phyloP scores from a whole-genome alignment of 2,888 invertebrate genomes.

The Luperina testacea region DNA sequence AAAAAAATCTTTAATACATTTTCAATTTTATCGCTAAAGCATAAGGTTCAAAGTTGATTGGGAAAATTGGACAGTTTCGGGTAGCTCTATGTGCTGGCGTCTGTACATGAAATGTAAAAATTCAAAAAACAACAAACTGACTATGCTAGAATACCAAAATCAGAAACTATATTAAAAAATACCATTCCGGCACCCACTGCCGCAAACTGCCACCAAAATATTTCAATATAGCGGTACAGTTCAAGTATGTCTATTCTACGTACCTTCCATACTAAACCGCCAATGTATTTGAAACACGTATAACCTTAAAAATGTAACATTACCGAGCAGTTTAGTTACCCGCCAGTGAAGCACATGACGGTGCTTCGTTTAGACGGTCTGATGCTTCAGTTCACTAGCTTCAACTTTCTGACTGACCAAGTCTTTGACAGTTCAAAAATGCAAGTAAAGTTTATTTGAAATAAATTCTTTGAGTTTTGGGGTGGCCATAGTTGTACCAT shows the following conservation, averaged over 20 bases:
- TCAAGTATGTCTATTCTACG: not conserved
- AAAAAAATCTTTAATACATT: no score
- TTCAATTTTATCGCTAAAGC: no score
- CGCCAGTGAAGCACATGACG: slow-evolving; percentile 20
- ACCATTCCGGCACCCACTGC: not conserved
- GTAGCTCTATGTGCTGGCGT: no score
- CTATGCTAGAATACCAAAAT: not conserved
- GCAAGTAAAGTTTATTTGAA: not conserved
- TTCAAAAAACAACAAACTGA: not conserved
- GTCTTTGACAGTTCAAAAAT: not conserved
- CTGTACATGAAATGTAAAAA: not conserved
- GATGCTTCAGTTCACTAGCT: slow-evolving; percentile 12
- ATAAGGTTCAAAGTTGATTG: no score
- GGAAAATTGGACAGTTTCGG: no score
- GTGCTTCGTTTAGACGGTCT: slow-evolving; percentile 3
- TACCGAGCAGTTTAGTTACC: slow-evolving; percentile 36
- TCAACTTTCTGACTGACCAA: not conserved
- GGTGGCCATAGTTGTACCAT: not conserved
- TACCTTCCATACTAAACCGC: not conserved
- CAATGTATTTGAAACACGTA: slow-evolving; percentile 19
- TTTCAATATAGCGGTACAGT: slow-evolving; percentile 4
- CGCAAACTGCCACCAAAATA: slow-evolving; percentile 8
- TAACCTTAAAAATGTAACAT: slow-evolving; percentile 10
- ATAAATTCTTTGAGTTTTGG: no score
- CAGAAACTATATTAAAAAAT: not conserved